A percentile compares a stretch with the other conserved stretches of the same genome.
Conservation (phyloP, 2,113 vertebrate genomes). For the Lepisosteus osseus region DNA sequence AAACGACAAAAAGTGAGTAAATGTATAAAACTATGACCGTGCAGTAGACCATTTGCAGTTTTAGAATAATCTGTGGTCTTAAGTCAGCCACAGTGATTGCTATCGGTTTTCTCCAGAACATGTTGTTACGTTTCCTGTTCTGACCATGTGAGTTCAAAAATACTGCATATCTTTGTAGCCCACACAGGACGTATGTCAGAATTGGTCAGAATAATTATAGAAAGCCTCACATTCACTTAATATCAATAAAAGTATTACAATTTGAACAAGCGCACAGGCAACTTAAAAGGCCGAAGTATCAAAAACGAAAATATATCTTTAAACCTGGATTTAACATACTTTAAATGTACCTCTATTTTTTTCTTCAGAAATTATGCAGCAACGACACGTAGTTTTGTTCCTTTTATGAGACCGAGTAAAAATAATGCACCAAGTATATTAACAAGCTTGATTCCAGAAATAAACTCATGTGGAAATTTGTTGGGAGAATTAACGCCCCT, state of each 20-base stretch:
- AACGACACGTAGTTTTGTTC: too few species aligned
- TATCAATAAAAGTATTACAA: not conserved
- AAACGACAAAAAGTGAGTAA: too few species aligned
- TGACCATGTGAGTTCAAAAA: slow-evolving; percentile 25
- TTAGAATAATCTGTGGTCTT: slow-evolving; percentile 10
- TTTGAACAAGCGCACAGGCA: not conserved
- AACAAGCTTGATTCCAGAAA: not conserved
- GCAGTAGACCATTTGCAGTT: not conserved
- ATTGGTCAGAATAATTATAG: slow-evolving; percentile 34
- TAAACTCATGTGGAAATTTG: not conserved
- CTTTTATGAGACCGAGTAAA: not conserved
- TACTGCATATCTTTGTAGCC: slow-evolving; percentile 25
- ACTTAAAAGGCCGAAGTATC: not conserved
- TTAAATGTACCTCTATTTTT: not conserved
- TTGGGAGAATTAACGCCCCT: not conserved
- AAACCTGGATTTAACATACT: not conserved
- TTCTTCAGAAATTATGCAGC: too few species aligned
- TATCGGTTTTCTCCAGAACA: slow-evolving; percentile 22
- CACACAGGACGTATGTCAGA: slow-evolving; percentile 41
- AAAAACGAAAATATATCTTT: not conserved
- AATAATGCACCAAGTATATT: not conserved
- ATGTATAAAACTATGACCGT: too few species aligned
- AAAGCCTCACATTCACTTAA: slow-evolving; percentile 5
- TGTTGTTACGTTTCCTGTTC: slow-evolving; percentile 34
- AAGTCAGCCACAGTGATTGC: slow-evolving; percentile 12